Evolutionary conservation across 2,888 invertebrate genomes (phyloP).

Genomic region (Lamellibrachia satsuma): DNA sequence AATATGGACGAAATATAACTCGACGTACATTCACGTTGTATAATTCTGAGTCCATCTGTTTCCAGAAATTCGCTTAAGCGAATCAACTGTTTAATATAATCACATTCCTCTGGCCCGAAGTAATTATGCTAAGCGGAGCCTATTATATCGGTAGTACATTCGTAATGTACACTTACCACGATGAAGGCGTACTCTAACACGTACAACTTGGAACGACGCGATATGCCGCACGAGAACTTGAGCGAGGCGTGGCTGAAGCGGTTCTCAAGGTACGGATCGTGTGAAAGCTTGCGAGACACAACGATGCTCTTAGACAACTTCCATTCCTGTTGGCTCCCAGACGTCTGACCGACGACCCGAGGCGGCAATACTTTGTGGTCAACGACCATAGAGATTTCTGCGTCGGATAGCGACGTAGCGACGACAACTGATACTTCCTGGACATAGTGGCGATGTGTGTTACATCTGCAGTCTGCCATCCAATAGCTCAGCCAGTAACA

Average conservation of each 20-base stretch:
- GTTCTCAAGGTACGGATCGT: neutral
- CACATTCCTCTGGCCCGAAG: neutral
- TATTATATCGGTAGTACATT: neutral
- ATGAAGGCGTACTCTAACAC: neutral
- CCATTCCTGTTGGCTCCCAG: neutral
- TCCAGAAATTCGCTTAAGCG: no score
- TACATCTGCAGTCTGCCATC: no score
- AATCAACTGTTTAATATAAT: neutral
- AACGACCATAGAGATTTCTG: neutral
- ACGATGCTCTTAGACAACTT: neutral
- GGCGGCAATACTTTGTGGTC: neutral
- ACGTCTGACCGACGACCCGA: neutral
- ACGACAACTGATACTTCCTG: neutral
- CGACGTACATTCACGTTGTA: no score
- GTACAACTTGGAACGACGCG: neutral
- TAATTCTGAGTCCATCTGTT: no score
- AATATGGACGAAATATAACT: no score
- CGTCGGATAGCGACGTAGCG: neutral
- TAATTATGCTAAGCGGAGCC: neutral
- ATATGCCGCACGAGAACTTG: neutral
- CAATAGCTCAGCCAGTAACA: no score
- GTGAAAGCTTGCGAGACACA: neutral
- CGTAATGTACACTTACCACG: neutral
- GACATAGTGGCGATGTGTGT: neutral
- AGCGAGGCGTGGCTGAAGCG: neutral